Base-by-base conservation (phyloP, 2,888 invertebrate genomes). In the Scaptomyza parva region DNA sequence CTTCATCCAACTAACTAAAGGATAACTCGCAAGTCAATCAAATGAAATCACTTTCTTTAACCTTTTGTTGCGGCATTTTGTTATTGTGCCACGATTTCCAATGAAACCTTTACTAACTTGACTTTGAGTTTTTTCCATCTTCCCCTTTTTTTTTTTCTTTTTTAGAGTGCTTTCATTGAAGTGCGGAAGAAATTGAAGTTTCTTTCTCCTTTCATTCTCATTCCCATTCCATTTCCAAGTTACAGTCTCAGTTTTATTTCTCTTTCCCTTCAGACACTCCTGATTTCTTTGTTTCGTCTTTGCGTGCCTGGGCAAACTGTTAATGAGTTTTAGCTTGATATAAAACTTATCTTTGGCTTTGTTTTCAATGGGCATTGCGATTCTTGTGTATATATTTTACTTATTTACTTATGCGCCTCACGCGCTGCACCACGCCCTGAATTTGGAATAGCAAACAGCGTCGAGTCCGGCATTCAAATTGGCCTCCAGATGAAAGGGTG, bases 301-400 rank as follows among this genome's bases (percentile, higher is more conserved):
- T 12, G 22, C 26, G 33, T 14, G 39, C 47, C 48, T 39, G 52
- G 24, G 33, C 33, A 26, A 58, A 69, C 59, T 64, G 74, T 69
- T 79, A 81, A 83, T 84, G 82, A 80, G 67, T 74, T 84, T 76
- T 55, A 60, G 52, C 60, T 70, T 50, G 45, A 53, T 72, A 68
- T 59, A 65, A 35, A 73, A 78, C 62, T 79, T 82, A 73, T 76
- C 76, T 65, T 45, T 65, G 64, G 68, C 67, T 72, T 82, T 78
- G 70, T 62, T 70, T 80, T 76, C 78, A 78, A 84, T 83, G 81
- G 83, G 67, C 75, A 75, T 47, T 58, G 70, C 70, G 52, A 70
- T 72, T 76, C 57, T 40, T 39, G 4, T 39, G 2, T 11, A 17
- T 47, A 47, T 30, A 45, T 12, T 18, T 20, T 11, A n/a, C 47